Conservation (phyloP, 2,888 invertebrate genomes). For the Hypomecis atomaria region DNA sequence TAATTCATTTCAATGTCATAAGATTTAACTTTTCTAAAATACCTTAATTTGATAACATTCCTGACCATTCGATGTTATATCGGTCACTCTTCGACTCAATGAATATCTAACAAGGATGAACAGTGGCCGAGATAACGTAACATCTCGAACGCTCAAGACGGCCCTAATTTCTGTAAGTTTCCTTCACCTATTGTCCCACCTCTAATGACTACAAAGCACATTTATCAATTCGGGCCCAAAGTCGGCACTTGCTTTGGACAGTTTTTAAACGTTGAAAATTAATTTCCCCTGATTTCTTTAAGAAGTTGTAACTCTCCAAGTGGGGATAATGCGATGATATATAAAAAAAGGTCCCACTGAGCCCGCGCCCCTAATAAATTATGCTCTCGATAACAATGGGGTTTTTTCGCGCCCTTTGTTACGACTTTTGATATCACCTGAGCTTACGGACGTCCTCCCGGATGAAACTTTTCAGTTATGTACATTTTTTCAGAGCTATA, state of each 20-base stretch:
- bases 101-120: no score
- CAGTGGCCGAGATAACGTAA: no score
- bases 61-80: no score
- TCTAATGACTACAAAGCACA: conserved; percentile 49
- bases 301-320: conserved; percentile 84
- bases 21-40: no score
- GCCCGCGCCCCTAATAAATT: conserved; percentile 83
- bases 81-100: no score
- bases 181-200: conserved; percentile 20
- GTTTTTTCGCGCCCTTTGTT: conserved; percentile 83
- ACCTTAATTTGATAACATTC: no score
- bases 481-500: not conserved
- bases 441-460: conserved; percentile 55
- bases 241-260: conserved; percentile 76
- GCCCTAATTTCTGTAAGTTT: not conserved
- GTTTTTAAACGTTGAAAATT: conserved; percentile 81
- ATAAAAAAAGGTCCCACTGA: conserved; percentile 84
- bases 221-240: conserved; percentile 75
- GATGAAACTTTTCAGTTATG: conserved; percentile 28
- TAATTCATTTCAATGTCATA: no score
- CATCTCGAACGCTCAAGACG: conserved; percentile 1
- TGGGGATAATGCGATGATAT: conserved; percentile 85
- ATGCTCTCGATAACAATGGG: conserved; percentile 85
- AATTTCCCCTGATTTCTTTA: conserved; percentile 83
- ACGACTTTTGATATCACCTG: conserved; percentile 85